Evolutionary conservation across 2,888 invertebrate species (phyloP), one percentile per base, ranked within the genome.

Genomic region (Cephus nigrinus): DNA sequence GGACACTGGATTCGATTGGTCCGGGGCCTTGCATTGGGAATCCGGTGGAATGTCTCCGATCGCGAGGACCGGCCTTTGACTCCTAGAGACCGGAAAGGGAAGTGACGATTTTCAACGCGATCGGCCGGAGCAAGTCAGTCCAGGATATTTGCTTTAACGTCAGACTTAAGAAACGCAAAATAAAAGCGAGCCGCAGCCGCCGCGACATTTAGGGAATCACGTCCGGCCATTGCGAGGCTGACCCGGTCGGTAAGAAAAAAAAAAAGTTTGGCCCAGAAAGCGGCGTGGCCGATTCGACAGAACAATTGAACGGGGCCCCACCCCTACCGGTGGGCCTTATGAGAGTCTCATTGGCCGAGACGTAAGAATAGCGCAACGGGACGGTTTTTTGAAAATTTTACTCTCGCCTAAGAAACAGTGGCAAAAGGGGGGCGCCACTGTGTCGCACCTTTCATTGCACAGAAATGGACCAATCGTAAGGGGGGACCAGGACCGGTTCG

Each of bases 61-160:
- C 55, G 55, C 23, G 23, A 23, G 55, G 55, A 9, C 55, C 55
- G 55, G 55, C 5, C 55, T 55, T 30, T 68, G 31, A 35, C 71
- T 34, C 68, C 35, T 75, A 77, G 79, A 83, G 85, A 83, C 80
- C 84, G 88, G 78, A 83, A 85, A 80, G 78, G 89, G 88, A 89
- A 87, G 78, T 82, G 83, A 79, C 88, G 83, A 86, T 86, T 86
- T 85, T 85, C 82, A 82, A 85, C 84, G 84, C 86, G 82, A 82
- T 84, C 83, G 84, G 75, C 40, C 80, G n/a, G 36, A 75, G 78
- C 74, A 23, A 12, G 75, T 34, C 76, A 73, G 34, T 76, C 78
- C 85, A 88, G 88, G 89, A 90, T 87, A 86, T 88, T 86, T 87
- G 89, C 86, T 89, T 88, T 86, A 86, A 87, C 82, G 80, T 33